Base-by-base conservation (phyloP, 2,888 invertebrate genomes). In the Siphonodentalium dalli region DNA sequence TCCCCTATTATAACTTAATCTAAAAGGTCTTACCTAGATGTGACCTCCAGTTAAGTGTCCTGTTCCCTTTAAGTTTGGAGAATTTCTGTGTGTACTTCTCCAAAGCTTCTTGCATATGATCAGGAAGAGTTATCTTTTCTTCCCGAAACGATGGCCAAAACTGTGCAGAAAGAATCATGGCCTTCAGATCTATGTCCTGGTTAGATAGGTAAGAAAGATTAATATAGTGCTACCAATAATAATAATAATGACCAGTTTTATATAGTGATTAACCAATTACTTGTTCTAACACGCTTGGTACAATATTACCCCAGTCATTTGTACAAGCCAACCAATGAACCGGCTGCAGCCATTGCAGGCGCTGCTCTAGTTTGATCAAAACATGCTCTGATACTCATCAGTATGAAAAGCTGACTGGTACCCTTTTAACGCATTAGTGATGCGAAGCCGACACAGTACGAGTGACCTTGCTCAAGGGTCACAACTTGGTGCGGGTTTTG, bases 111-210 rank as follows among this genome's bases (percentile, higher is more conserved):
- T 90, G 88, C 40, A 96, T 88, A 73, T 87, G 86, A 26, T 87
- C 86, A 0, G 96, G 96, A 40, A 97, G 82, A 75, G 93, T 90
- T 18, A 97, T 84, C 66, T 90, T 91, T 82, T 96, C 95, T 80
- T 96, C 95, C 78, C 95, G 92, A 68, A 97, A 94, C 8, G 92
- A 88, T 1, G 98, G 98, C 98, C 98, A 99, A 84, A 97, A 99
- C 80, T 98, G 96, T 2, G 94, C 93, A 0, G 97, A 98, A n/a
- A 99, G 85, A 66, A 98, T 93, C 83, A 97, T 88, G 1, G 93
- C 90, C 65, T 88, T 88, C 26, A 90, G 86, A 23, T 88, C 87
- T 61, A 91, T 87, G 37, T 84, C 82, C 81, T 87, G 75, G n/a
- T n/a, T n/a, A n/a, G n/a, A n/a, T n/a, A n/a, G n/a, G n/a, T n/a